A percentile compares a stretch with the other conserved stretches of the same genome.
phyloP scores from a whole-genome alignment of 1,140 invertebrate species.

The Caenorhabditis briggsae region DNA sequence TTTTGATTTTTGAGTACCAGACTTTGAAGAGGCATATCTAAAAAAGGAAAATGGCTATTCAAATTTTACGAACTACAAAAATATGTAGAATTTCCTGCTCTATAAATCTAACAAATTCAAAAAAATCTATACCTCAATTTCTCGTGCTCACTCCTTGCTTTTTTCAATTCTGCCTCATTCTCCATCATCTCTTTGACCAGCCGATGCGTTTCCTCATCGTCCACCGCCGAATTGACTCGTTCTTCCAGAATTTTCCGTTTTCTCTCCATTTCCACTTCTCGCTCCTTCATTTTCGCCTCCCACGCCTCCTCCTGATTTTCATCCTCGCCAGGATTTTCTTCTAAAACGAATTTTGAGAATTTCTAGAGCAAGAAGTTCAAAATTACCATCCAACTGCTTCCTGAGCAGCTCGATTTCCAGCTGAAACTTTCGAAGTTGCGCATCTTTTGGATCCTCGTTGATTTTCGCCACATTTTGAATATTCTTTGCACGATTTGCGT shows the following conservation, averaged over 20 bases:
- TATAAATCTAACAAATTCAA: neutral
- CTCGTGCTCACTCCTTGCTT: conserved; percentile 57
- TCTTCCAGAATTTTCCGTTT: conserved; percentile 59
- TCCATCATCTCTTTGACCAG: conserved; percentile 60
- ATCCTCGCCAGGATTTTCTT: conserved; percentile 70
- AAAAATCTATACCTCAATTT: neutral
- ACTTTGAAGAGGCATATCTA: conserved; percentile 80
- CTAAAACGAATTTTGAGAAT: conserved; percentile 59
- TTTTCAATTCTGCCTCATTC: conserved; percentile 60
- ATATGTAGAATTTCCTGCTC: neutral
- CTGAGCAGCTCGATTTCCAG: conserved; percentile 93
- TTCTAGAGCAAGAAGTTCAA: no score
- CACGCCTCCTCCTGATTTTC: conserved; percentile 77
- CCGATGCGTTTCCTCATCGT: conserved; percentile 42
- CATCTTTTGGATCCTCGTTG: conserved; percentile 98
- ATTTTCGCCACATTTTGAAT: conserved; percentile 95
- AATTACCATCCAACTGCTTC: conserved; percentile 84
- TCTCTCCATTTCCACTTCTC: conserved; percentile 70
- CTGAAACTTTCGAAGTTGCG: conserved; percentile 93
- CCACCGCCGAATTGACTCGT: conserved; percentile 28
- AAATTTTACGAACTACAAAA: neutral
- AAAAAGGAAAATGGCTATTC: neutral
- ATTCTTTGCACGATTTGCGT: conserved; percentile 96
- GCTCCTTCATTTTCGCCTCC: conserved; percentile 73
- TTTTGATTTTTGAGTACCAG: conserved; percentile 76